Conservation (phyloP, 2,113 vertebrate species). For the Ophiodon elongatus region DNA sequence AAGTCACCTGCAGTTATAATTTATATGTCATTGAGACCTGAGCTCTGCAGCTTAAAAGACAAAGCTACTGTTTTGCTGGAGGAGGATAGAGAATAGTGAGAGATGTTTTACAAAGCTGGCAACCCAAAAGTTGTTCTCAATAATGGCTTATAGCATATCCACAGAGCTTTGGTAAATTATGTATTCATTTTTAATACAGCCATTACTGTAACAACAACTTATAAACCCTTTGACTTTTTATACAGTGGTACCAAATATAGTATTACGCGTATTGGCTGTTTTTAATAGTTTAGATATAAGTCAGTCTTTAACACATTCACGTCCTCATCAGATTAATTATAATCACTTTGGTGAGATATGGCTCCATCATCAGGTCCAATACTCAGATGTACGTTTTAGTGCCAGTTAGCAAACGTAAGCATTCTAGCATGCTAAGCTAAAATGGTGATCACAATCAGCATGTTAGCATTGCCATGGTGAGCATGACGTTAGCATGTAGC, state of each 20-base stretch:
- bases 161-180: background rate
- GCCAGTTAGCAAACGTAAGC: background rate
- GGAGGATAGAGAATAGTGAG: too few relatives aligned
- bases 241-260: too few relatives aligned
- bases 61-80: background rate
- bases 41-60: background rate
- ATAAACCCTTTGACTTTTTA: background rate
- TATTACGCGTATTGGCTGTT: background rate
- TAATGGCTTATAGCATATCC: too few relatives aligned
- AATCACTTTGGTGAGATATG: background rate
- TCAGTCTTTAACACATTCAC: background rate
- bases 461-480: background rate
- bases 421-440: background rate
- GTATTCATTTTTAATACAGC: background rate
- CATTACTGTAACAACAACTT: background rate
- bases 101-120: background rate
- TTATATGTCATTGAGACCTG: background rate
- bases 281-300: background rate
- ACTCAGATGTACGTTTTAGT: background rate
- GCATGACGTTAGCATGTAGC: background rate
- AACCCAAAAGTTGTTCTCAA: background rate
- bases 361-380: background rate
- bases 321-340: background rate
- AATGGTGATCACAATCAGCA: background rate
- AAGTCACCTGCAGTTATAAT: background rate